Conservation (phyloP, 2,888 invertebrate species). For the Zootermopsis nevadensis region DNA sequence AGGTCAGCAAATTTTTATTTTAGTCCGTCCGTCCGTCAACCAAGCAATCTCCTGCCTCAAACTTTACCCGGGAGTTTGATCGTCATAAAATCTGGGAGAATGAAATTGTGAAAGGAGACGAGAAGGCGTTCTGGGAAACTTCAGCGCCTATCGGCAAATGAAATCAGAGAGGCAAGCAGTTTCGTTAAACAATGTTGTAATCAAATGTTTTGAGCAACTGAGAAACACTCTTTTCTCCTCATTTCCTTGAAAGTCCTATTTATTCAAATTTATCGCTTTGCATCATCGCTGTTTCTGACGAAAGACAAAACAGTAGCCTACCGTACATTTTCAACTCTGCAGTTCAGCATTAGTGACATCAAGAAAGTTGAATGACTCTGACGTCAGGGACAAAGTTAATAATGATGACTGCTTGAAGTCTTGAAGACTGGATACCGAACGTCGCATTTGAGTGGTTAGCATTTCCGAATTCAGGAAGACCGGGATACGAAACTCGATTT, state of each 20-base stretch:
- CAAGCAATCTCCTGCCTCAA: neutral
- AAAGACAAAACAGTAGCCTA: conserved; percentile 30
- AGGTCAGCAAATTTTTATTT: too few relatives aligned
- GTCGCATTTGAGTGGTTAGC: too few relatives aligned
- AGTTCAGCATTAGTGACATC: neutral
- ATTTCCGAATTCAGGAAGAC: too few relatives aligned
- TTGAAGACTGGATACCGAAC: too few relatives aligned
- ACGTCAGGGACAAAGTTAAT: neutral
- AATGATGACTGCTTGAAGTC: too few relatives aligned
- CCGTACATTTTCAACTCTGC: neutral
- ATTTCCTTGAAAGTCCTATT: conserved; percentile 50
- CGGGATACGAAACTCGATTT: too few relatives aligned
- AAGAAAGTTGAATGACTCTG: conserved; percentile 12
- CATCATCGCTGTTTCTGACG: conserved; percentile 47
- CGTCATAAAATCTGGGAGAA: conserved; percentile 47
- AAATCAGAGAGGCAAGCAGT: conserved; percentile 47
- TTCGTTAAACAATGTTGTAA: conserved; percentile 51
- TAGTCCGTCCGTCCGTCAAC: neutral
- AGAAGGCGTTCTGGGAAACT: conserved; percentile 48
- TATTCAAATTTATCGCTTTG: conserved; percentile 54
- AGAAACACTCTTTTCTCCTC: conserved; percentile 62
- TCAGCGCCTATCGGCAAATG: conserved; percentile 52
- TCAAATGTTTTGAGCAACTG: conserved; percentile 48
- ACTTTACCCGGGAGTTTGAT: conserved; percentile 39
- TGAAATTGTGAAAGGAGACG: conserved; percentile 31